Evolutionary conservation across 2,888 invertebrate species (phyloP), one percentile per base, ranked within the genome.

Genomic region (Andrena bicolor): DNA sequence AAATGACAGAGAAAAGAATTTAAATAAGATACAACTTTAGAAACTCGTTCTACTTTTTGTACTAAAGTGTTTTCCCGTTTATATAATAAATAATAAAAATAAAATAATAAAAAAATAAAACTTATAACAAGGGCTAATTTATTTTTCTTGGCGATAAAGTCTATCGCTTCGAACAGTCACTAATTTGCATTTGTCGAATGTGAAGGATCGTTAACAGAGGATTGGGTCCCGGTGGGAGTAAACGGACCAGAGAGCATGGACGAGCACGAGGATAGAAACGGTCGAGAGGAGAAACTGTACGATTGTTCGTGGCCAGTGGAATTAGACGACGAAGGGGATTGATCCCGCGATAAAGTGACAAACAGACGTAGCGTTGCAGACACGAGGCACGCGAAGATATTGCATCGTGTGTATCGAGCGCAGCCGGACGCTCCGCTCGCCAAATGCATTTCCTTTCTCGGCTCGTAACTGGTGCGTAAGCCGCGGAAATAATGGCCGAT

Each of bases 401-500:
- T 65, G 76, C 66, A 66, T 61, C 30, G 64, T 53, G 75, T 76
- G 76, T 69, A 81, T 81, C 81, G 81, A 63, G 82, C 56, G 66
- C 82, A 80, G 74, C 80, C 81, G 70, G 72, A 73, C 68, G 53
- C 74, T 66, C 71, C 48, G 48, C 61, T 28, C 64, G 75, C 65
- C 56, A 80, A 76, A 75, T 68, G 83, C 73, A 76, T 73, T 76
- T 81, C 81, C 76, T 72, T 81, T 80, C 81, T 60, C 68, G 76
- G 71, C 58, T 71, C 64, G 71, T 71, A 76, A 80, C 63, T 76
- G 68, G 82, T 72, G 82, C 81, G 80, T 68, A 69, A 41, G 41
- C 68, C 69, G 65, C 49, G 76, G 51, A 79, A 76, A 70, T 81
- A 82, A 82, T 64, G 64, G 68, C 51, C 80, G 41, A 77, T 74